These are phyloP conservation scores for Serranus cabrilla DNA, from an alignment of 2,797 vertebrate genomes.

Conservation along the genomic window DNA sequence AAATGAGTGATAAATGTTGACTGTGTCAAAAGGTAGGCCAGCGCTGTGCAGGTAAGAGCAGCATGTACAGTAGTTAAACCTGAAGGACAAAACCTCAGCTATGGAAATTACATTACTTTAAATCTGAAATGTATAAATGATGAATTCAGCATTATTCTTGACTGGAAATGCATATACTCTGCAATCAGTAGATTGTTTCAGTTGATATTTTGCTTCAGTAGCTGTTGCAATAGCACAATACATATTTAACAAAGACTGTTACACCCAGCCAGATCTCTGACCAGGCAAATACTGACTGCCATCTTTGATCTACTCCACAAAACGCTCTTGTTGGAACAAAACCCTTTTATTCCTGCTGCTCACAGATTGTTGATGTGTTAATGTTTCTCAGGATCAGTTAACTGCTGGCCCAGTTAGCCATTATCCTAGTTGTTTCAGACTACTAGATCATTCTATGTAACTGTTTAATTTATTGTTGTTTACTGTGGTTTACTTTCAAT, in stretches of 20 bases:
- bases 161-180: neutral
- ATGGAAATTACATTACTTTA: neutral
- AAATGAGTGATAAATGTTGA: neutral
- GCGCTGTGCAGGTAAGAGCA: neutral
- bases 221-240: neutral
- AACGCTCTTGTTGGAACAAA: neutral
- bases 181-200: neutral
- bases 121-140: neutral
- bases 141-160: neutral
- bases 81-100: neutral
- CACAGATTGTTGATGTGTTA: neutral
- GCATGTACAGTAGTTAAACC: neutral
- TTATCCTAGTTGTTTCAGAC: neutral
- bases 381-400: neutral
- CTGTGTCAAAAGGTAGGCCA: constrained; percentile 10
- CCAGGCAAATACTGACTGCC: neutral
- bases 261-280: neutral
- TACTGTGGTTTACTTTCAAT: neutral
- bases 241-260: neutral
- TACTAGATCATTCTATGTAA: neutral
- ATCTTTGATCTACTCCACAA: neutral
- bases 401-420: neutral
- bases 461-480: neutral
- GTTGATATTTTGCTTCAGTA: too few relatives aligned
- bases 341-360: neutral